A percentile compares a stretch with the other conserved stretches of the same genome.
Evolutionary conservation across 2,888 invertebrate genomes (phyloP).

Genomic region (Lampropteryx suffumata): DNA sequence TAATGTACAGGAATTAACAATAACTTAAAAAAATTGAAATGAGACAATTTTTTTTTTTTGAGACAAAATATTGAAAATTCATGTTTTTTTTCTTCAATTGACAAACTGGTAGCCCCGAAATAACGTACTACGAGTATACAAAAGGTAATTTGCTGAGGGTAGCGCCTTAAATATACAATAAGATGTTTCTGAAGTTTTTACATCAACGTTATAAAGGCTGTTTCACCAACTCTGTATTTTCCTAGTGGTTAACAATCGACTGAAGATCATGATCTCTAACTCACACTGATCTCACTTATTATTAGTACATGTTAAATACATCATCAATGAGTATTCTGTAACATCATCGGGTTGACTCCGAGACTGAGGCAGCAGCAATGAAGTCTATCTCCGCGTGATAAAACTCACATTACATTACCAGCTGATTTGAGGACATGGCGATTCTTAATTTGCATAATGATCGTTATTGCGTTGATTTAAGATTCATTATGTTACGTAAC

Average conservation of each 20-base stretch:
- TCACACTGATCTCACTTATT: conserved; percentile 72
- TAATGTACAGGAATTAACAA: too few species aligned
- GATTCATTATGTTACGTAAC: background rate
- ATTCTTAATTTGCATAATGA: background rate
- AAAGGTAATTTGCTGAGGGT: too few species aligned
- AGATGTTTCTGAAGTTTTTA: background rate
- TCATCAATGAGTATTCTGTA: conserved; percentile 24
- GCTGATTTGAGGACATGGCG: background rate
- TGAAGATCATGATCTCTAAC: conserved; percentile 74
- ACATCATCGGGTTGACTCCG: conserved; percentile 2
- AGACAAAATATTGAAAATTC: too few species aligned
- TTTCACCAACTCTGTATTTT: conserved; percentile 24
- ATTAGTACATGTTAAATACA: conserved; percentile 52
- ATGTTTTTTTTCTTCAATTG: too few species aligned
- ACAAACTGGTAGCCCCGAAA: too few species aligned
- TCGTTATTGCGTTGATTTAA: background rate
- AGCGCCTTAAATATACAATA: too few species aligned
- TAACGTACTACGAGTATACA: too few species aligned
- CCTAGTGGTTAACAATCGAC: conserved; percentile 46
- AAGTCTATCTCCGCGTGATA: background rate
- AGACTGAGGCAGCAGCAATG: background rate
- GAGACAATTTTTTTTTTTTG: too few species aligned
- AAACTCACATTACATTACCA: background rate
- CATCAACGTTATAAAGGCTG: background rate
- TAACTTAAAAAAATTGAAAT: too few species aligned